Evolutionary conservation across 2,888 invertebrate species (phyloP).

Genomic region (Diaprepes abbreviatus): DNA sequence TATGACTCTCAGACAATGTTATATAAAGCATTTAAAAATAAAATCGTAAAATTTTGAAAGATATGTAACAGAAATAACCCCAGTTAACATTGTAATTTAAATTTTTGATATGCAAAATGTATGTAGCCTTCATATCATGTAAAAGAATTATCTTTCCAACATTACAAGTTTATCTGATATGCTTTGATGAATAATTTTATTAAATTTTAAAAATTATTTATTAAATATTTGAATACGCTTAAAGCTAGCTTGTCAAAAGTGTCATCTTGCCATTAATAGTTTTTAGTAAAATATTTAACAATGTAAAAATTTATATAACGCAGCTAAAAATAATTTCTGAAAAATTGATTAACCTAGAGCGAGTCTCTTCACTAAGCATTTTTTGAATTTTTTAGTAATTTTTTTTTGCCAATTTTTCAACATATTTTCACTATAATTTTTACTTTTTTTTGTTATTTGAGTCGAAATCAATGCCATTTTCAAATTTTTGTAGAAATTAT

Average conservation of each 20-base stretch:
- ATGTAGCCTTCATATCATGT: neutral
- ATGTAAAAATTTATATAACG: constrained; percentile 32
- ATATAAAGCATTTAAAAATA: no score
- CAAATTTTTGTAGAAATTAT: no score
- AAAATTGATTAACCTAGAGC: constrained; percentile 11
- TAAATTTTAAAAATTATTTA: constrained; percentile 29
- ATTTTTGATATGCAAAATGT: no score
- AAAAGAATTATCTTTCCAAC: constrained; percentile 30
- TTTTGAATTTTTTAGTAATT: no score
- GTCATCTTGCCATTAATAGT: constrained; percentile 33
- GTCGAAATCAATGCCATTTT: no score
- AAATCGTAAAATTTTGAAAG: no score
- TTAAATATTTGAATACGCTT: constrained; percentile 36
- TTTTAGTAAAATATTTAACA: constrained; percentile 40
- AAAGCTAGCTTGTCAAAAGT: constrained; percentile 38
- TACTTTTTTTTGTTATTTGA: no score
- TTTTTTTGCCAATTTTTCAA: no score
- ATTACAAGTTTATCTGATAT: constrained; percentile 45
- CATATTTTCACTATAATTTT: no score
- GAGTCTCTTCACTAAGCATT: constrained; percentile 25
- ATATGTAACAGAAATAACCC: no score
- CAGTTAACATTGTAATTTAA: no score
- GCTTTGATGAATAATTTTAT: constrained; percentile 26
- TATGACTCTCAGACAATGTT: no score
- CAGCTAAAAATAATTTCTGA: constrained; percentile 24